Conservation (phyloP, 2,888 invertebrate genomes). For the Antheraea yamamai region DNA sequence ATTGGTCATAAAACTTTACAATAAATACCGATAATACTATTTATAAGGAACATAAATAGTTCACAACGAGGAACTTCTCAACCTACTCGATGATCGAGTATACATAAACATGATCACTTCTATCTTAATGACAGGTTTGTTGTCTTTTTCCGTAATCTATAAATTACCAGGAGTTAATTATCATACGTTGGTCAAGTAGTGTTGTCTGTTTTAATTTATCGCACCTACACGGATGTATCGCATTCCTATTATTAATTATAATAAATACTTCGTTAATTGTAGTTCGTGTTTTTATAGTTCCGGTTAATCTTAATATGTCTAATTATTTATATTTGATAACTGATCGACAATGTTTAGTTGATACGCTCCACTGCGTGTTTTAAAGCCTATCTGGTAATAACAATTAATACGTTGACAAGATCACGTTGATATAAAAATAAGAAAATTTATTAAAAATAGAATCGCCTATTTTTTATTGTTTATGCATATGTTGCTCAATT, state of each 20-base stretch:
- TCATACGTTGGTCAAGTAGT: slow-evolving; percentile 15
- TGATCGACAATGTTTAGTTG: not conserved
- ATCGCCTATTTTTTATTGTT: no score
- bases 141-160: slow-evolving; percentile 25
- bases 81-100: slow-evolving; percentile 9
- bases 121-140: slow-evolving; percentile 20
- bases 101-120: not conserved
- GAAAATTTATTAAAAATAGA: no score
- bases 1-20: not conserved
- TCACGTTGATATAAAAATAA: not conserved
- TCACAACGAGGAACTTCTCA: slow-evolving; percentile 17
- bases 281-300: not conserved
- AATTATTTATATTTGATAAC: not conserved
- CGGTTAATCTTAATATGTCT: not conserved
- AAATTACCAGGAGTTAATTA: slow-evolving; percentile 17
- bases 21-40: not conserved
- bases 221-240: slow-evolving; percentile 6
- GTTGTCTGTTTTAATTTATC: slow-evolving; percentile 16
- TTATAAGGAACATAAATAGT: not conserved
- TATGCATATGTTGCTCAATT: no score
- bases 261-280: not conserved
- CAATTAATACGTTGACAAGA: not conserved
- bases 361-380: not conserved
- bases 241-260: slow-evolving; percentile 4
- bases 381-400: not conserved